Conservation (phyloP, 2,888 invertebrate species). For the Catocala nupta region DNA sequence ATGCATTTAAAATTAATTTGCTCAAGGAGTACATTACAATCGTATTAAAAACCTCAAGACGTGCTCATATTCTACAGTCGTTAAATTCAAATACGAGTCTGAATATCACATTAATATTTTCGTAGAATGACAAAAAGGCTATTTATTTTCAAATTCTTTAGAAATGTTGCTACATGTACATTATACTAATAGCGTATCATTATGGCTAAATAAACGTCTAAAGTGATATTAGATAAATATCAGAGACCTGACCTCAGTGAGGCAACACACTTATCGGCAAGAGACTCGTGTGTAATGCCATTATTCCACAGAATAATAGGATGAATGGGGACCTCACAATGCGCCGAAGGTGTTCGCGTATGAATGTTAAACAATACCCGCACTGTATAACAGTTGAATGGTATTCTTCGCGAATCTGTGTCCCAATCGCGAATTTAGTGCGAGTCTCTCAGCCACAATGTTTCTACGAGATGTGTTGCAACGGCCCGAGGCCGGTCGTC, state of each 20-base stretch:
- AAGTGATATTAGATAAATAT: constrained; percentile 52
- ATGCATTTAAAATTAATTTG: constrained; percentile 5
- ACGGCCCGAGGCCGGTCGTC: constrained; percentile 76
- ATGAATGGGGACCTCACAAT: constrained; percentile 49
- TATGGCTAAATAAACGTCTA: constrained; percentile 48
- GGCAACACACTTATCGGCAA: constrained; percentile 46
- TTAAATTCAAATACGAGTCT: neutral
- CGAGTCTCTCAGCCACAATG: constrained; percentile 74
- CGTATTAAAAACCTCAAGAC: neutral
- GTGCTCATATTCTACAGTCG: neutral
- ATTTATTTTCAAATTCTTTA: constrained; percentile 17
- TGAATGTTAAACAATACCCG: constrained; percentile 59
- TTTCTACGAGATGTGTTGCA: constrained; percentile 75
- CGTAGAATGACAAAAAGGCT: constrained; percentile 15
- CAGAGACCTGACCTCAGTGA: constrained; percentile 49
- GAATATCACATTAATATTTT: constrained; percentile 3
- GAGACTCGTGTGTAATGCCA: constrained; percentile 42
- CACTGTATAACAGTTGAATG: constrained; percentile 63
- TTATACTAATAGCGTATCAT: constrained; percentile 37
- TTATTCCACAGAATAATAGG: constrained; percentile 45
- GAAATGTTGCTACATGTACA: constrained; percentile 9
- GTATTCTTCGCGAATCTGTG: constrained; percentile 73
- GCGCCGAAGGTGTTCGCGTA: constrained; percentile 50
- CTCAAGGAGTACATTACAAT: neutral
- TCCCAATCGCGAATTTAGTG: constrained; percentile 79